Base-by-base conservation (phyloP, 2,797 vertebrate genomes). In the Mormyrops attenuatus region DNA sequence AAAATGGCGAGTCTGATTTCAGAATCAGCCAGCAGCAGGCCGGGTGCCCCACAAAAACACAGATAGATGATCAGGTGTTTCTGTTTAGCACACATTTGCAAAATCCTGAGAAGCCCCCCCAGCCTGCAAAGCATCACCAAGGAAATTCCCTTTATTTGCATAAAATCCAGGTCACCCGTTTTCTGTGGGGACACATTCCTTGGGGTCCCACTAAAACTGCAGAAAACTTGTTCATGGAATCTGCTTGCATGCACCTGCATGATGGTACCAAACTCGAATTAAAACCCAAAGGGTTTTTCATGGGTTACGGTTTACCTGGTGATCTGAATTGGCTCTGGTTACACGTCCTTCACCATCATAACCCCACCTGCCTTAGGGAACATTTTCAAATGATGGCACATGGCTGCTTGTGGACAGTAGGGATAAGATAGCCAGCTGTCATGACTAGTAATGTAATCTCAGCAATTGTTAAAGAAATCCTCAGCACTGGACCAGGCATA, bases 111-210 rank as follows among this genome's bases (percentile, higher is more conserved):
- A 8, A 2, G 0, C 13, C 60, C 8, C 69, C 44, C 50, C 50
- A 7, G 15, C 34, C 17, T n/a, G 8, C 44, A 38, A 55, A 55
- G 88, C 20, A 17, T 15, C 73, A 55, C 47, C 20, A 30, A 52
- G 69, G 69, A 73, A 93, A 90, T 93, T 93, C 92, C 90, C 90
- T 73, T 92, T 90, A 95, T 96, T 95, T 92, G 92, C 94, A 95
- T 95, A 93, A 93, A 94, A 95, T 96, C 87, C 93, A 95, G 95
- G 95, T 95, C 95, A 95, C 95, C 94, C 93, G 95, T 93, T 95
- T 95, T 95, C 93, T 92, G 91, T 95, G 94, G 47, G 47, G 38
- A 89, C 22, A 22, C 77, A 47, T 84, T 89, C 47, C 82, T 49
- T n/a, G 15, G 80, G 44, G 44, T 22, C 8, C 47, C 47, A 6